A percentile compares a stretch with the other conserved stretches of the same genome.
Evolutionary conservation across 2,888 invertebrate species (phyloP).

Genomic region (Cynaeus angustus): DNA sequence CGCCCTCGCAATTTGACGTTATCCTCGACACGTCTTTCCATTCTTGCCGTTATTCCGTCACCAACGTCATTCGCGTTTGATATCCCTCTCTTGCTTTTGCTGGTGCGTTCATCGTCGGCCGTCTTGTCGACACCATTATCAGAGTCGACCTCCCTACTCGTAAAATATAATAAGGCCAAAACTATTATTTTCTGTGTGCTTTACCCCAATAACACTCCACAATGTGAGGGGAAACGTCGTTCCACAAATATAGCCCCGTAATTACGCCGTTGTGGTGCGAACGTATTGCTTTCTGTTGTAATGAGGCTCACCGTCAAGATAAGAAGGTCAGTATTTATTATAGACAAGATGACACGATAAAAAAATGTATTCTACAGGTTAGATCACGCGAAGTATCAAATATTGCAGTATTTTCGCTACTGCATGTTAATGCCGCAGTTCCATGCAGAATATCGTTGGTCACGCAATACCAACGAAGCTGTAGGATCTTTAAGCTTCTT

Average conservation of each 20-base stretch:
- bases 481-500: slow-evolving; percentile 29
- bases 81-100: slow-evolving; percentile 13
- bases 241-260: slow-evolving; percentile 55
- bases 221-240: slow-evolving; percentile 50
- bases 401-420: no score
- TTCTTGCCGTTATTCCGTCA: slow-evolving; percentile 3
- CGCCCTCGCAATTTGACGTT: slow-evolving; percentile 11
- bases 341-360: not conserved
- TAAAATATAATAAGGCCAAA: slow-evolving; percentile 66
- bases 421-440: not conserved
- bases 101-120: no score
- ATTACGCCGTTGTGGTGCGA: slow-evolving; percentile 57
- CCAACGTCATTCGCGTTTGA: slow-evolving; percentile 12
- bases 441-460: not conserved
- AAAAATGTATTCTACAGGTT: slow-evolving; percentile 9
- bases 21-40: slow-evolving; percentile 34
- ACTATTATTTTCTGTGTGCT: slow-evolving; percentile 65
- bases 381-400: no score
- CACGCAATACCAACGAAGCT: not conserved
- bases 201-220: slow-evolving; percentile 60
- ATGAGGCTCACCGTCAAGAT: slow-evolving; percentile 43
- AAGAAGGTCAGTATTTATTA: slow-evolving; percentile 25
- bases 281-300: slow-evolving; percentile 53
- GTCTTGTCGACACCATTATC: slow-evolving; percentile 62
- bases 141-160: slow-evolving; percentile 57